Percentiles rank a stretch among this genome's conserved stretches.
These are phyloP conservation scores for Chrysolina americana DNA, from an alignment of 2,888 invertebrate genomes.

Conservation along the genomic window DNA sequence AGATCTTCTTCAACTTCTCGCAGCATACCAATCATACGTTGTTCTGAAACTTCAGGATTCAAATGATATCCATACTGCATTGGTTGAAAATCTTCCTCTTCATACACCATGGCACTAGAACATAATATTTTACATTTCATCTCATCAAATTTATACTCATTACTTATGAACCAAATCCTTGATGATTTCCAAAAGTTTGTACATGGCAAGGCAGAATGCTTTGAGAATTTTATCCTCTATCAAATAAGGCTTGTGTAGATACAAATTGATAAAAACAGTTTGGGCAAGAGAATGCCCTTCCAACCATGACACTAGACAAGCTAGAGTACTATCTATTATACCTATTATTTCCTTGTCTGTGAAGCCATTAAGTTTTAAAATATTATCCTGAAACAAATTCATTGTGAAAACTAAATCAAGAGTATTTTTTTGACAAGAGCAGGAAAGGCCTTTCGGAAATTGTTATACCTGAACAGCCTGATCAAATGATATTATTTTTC, in stretches of 20 bases:
- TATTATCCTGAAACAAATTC: slow-evolving; percentile 75
- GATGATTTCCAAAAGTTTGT: slow-evolving; percentile 91
- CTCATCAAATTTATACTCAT: slow-evolving; percentile 59
- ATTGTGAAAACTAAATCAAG: neutral
- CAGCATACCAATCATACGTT: slow-evolving; percentile 85
- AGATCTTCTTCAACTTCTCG: slow-evolving; percentile 94
- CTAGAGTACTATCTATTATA: slow-evolving; percentile 93
- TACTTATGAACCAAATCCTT: slow-evolving; percentile 90
- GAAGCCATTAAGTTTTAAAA: slow-evolving; percentile 83
- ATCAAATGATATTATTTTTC: slow-evolving; percentile 88
- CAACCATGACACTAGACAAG: slow-evolving; percentile 96
- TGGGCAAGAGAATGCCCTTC: slow-evolving; percentile 97
- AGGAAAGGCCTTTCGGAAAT: too few species aligned
- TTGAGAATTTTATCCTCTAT: slow-evolving; percentile 87
- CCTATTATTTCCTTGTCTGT: slow-evolving; percentile 88
- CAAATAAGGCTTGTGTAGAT: slow-evolving; percentile 90
- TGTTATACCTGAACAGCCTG: slow-evolving; percentile 83
- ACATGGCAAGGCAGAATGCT: slow-evolving; percentile 88
- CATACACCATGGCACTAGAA: slow-evolving; percentile 85
- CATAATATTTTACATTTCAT: neutral
- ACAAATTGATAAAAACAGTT: slow-evolving; percentile 96
- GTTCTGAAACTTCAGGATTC: slow-evolving; percentile 86
- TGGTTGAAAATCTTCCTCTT: slow-evolving; percentile 97
- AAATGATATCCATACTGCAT: slow-evolving; percentile 92
- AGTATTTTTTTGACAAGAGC: neutral